A percentile compares a stretch with the other conserved stretches of the same genome.
phyloP scores from a whole-genome alignment of 2,888 invertebrate genomes.

The Microctonus hyperodae region DNA sequence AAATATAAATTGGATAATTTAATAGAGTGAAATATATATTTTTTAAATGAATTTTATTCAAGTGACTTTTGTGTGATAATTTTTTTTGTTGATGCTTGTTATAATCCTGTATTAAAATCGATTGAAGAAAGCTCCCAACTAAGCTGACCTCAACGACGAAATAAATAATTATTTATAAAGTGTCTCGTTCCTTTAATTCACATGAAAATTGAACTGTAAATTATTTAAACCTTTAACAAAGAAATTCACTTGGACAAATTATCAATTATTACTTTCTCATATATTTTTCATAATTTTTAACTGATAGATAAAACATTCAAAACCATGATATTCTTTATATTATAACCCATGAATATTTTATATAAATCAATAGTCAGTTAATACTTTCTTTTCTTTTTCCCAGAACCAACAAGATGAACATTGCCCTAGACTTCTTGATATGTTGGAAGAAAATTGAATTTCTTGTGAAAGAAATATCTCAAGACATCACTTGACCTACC shows the following conservation, averaged over 20 bases:
- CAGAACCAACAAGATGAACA: background rate
- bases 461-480: background rate
- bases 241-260: background rate
- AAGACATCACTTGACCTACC: conserved; percentile 18
- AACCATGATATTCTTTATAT: too few species aligned
- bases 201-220: background rate
- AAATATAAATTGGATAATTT: too few species aligned
- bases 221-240: background rate
- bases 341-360: background rate
- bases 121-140: too few species aligned
- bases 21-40: too few species aligned
- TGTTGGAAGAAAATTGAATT: background rate
- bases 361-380: background rate
- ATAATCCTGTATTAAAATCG: too few species aligned
- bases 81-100: too few species aligned
- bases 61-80: too few species aligned
- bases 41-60: too few species aligned
- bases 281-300: background rate
- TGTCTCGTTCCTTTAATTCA: background rate
- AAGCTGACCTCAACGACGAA: background rate
- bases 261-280: too few species aligned
- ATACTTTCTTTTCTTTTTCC: background rate
- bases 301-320: background rate
- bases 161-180: background rate
- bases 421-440: background rate